Evolutionary conservation across 2,113 vertebrate species (phyloP).

Genomic region (Hirundichthys speculiger): DNA sequence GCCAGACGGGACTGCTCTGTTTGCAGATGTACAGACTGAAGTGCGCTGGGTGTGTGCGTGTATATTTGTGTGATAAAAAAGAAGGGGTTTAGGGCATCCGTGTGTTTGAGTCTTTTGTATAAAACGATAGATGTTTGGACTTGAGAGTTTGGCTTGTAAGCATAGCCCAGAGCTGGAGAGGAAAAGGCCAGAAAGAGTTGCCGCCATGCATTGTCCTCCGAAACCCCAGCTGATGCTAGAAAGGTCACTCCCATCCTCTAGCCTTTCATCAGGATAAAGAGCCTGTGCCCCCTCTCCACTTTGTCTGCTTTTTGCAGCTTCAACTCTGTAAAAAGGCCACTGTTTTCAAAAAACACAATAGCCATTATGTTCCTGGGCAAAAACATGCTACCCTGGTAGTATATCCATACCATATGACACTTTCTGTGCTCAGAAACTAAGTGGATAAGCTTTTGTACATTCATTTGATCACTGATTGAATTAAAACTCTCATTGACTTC

Average conservation of each 20-base stretch:
- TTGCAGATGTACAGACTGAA: slow-evolving; percentile 65
- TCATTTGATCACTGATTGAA: slow-evolving; percentile 69
- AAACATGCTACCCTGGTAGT: slow-evolving; percentile 40
- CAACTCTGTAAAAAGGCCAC: slow-evolving; percentile 56
- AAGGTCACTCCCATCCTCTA: slow-evolving; percentile 74
- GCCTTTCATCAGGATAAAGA: slow-evolving; percentile 78
- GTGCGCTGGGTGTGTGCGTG: slow-evolving; percentile 22
- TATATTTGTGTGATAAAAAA: slow-evolving; percentile 54
- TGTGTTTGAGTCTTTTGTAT: slow-evolving; percentile 66
- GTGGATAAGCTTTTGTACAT: slow-evolving; percentile 64
- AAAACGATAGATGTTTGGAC: slow-evolving; percentile 73
- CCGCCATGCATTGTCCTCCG: slow-evolving; percentile 69
- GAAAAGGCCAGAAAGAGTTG: slow-evolving; percentile 74
- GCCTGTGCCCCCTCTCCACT: slow-evolving; percentile 52
- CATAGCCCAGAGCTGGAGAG: slow-evolving; percentile 71
- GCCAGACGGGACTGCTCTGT: slow-evolving; percentile 68
- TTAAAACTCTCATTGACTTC: slow-evolving; percentile 69
- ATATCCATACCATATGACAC: slow-evolving; percentile 54
- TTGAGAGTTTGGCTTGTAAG: slow-evolving; percentile 71
- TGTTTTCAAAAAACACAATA: slow-evolving; percentile 70
- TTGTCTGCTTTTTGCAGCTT: slow-evolving; percentile 66
- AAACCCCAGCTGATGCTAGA: slow-evolving; percentile 76
- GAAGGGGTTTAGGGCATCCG: slow-evolving; percentile 57
- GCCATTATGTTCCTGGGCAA: slow-evolving; percentile 65
- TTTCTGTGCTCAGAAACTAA: slow-evolving; percentile 59